These are phyloP conservation scores for Hippolais icterina DNA, from an alignment of 2,113 vertebrate species.

Conservation along the genomic window DNA sequence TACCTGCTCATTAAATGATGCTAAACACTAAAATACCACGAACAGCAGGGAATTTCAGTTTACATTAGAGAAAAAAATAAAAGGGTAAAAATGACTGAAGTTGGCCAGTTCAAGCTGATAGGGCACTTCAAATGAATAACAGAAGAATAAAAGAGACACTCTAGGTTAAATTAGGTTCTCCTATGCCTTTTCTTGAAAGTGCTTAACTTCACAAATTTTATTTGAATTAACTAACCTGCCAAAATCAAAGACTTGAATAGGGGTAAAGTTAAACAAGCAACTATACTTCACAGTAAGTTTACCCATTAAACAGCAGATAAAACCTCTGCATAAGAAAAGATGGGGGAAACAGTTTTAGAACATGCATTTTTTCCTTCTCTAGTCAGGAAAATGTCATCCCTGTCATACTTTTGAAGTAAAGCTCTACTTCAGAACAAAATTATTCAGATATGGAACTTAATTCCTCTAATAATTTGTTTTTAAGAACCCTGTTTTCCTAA, in stretches of 20 bases:
- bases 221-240: slow-evolving; percentile 95
- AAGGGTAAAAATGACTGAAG: slow-evolving; percentile 96
- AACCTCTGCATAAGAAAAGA: slow-evolving; percentile 82
- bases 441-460: background rate
- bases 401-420: slow-evolving; percentile 63
- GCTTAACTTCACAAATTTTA: slow-evolving; percentile 90
- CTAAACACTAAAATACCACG: slow-evolving; percentile 91
- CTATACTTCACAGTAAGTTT: slow-evolving; percentile 89
- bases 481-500: background rate
- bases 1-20: slow-evolving; percentile 93
- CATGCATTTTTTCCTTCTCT: slow-evolving; percentile 38
- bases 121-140: slow-evolving; percentile 96
- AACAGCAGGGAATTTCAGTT: slow-evolving; percentile 93
- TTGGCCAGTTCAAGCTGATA: slow-evolving; percentile 98
- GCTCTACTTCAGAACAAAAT: slow-evolving; percentile 48
- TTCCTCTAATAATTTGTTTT: slow-evolving; percentile 7
- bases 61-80: slow-evolving; percentile 94
- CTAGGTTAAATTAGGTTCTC: slow-evolving; percentile 97
- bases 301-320: slow-evolving; percentile 88
- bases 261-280: slow-evolving; percentile 95
- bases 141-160: slow-evolving; percentile 92
- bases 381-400: slow-evolving; percentile 48
- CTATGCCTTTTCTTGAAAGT: slow-evolving; percentile 85
- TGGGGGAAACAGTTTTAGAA: slow-evolving; percentile 62
- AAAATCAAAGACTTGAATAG: slow-evolving; percentile 90